These are phyloP conservation scores for Leptobrachium leishanense DNA, from an alignment of 2,113 vertebrate species.

Conservation along the genomic window DNA sequence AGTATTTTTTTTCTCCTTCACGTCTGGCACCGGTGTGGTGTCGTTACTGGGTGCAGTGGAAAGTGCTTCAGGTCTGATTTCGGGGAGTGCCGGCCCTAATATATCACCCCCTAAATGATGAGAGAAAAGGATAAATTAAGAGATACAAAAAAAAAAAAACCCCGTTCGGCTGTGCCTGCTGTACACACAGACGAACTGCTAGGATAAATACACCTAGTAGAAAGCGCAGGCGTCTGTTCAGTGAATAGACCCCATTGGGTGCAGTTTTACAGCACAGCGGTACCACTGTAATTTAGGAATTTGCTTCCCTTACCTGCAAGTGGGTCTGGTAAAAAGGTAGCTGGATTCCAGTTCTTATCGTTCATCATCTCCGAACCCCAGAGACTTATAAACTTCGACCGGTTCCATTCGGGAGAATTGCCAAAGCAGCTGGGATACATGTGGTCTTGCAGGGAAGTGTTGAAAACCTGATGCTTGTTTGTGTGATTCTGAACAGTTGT, in stretches of 20 bases:
- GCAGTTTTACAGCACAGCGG: too few species aligned
- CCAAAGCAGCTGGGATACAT: slow-evolving; percentile 94
- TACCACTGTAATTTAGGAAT: too few species aligned
- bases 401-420: slow-evolving; percentile 88
- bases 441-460: slow-evolving; percentile 89
- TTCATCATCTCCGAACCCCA: slow-evolving; percentile 96
- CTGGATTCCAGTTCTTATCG: slow-evolving; percentile 90
- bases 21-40: slow-evolving; percentile 67
- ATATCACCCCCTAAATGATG: slow-evolving; percentile 72
- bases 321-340: slow-evolving; percentile 88
- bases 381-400: slow-evolving; percentile 93
- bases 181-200: too few species aligned
- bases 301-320: slow-evolving; percentile 79
- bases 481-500: slow-evolving; percentile 85
- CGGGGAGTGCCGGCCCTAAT: slow-evolving; percentile 78
- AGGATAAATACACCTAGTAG: too few species aligned
- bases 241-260: too few species aligned
- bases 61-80: slow-evolving; percentile 74
- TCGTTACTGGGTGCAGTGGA: slow-evolving; percentile 77
- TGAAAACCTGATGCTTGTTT: slow-evolving; percentile 90
- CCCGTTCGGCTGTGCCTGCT: too few species aligned
- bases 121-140: too few species aligned
- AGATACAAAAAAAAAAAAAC: too few species aligned
- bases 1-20: slow-evolving; percentile 86
- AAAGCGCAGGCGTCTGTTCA: too few species aligned